Evolutionary conservation across 1,140 invertebrate species (phyloP), one percentile per base, ranked within the genome.

Genomic region (Hetaerina americana): DNA sequence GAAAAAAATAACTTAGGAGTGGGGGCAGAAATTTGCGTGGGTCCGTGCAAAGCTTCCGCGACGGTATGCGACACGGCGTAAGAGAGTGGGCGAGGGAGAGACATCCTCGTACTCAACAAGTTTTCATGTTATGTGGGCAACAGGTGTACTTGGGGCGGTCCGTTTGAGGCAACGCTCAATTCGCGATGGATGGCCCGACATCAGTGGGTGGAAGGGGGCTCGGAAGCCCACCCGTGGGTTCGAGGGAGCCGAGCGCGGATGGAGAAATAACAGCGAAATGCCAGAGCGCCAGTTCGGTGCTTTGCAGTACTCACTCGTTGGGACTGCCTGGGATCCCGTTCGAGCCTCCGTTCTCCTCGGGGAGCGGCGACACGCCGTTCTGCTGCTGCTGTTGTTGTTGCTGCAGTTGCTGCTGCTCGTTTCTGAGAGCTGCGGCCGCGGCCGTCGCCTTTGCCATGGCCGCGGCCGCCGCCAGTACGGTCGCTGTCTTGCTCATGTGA

Each of bases 401-500:
- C 49, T 57, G 49, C 12, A 12, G 49, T 22, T 22, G 49, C 49
- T 57, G 49, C 49, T 57, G 49, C 40, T 57, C 40, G 40, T 12
- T 57, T 18, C 40, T 12, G 1, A 57, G 40, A 57, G 40, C 40
- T 57, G 40, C 40, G 3, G 40, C 40, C 15, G 67, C 67, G 18
- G 27, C 67, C n/a, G 25, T 25, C 67, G 27, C 67, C n/a, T 68
- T 68, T 15, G 67, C 66, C 49, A 26, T 5, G 18, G n/a, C 29
- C 10, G 24, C 22, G 71, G n/a, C 26, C 66, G 66, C 27, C 40
- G 40, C 40, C 10, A 57, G 10, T 1, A 57, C 40, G 3, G 40
- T n/a, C 40, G 72, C 27, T 49, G 72, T 70, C 71, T 74, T 74
- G 71, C 57, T 72, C 71, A 72, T 69, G 26, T 70, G 73, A 31